A percentile compares a stretch with the other conserved stretches of the same genome.
These are phyloP conservation scores for Lerema accius DNA, from an alignment of 1,140 invertebrate genomes.

Conservation along the genomic window DNA sequence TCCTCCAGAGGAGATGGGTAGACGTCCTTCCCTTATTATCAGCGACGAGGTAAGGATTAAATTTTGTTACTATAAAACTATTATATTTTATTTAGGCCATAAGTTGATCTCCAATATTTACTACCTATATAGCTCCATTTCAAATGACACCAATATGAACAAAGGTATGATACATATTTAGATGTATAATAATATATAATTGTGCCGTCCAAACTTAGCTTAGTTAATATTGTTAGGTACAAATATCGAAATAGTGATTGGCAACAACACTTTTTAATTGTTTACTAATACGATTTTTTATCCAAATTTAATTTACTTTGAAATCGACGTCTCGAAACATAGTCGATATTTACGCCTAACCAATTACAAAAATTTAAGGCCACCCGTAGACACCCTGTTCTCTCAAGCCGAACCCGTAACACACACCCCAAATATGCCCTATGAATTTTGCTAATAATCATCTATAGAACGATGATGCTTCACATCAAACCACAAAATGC, in stretches of 20 bases:
- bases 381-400: conserved; percentile 69
- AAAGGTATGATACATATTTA: conserved; percentile 61
- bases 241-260: conserved; percentile 32
- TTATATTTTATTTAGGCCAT: conserved; percentile 14
- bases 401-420: conserved; percentile 80
- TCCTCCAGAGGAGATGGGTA: conserved; percentile 91
- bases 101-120: conserved; percentile 29
- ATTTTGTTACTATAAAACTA: background rate
- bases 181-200: conserved; percentile 49
- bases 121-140: conserved; percentile 35
- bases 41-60: conserved; percentile 92
- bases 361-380: conserved; percentile 29
- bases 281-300: conserved; percentile 14
- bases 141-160: conserved; percentile 47
- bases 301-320: conserved; percentile 23
- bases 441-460: conserved; percentile 60
- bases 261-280: conserved; percentile 5
- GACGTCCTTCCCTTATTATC: conserved; percentile 94
- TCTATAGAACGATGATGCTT: conserved; percentile 62
- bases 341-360: conserved; percentile 35
- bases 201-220: conserved; percentile 58
- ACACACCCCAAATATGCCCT: conserved; percentile 61
- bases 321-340: conserved; percentile 15
- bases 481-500: conserved; percentile 51
- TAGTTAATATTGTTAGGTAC: conserved; percentile 44